phyloP scores from a whole-genome alignment of 1,140 invertebrate genomes.

The Anadara kagoshimensis region DNA sequence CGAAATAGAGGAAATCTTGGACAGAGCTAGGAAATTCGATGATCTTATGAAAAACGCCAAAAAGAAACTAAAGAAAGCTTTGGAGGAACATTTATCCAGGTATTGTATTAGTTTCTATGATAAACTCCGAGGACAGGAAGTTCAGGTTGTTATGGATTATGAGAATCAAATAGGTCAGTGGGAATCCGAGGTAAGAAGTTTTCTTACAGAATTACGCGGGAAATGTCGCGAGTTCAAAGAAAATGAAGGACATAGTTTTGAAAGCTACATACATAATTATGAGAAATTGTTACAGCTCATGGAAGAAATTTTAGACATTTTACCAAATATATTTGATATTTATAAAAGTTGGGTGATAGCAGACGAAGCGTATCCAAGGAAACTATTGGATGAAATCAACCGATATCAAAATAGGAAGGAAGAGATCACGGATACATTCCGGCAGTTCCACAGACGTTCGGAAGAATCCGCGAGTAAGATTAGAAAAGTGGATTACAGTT shows the following conservation, averaged over 20 bases:
- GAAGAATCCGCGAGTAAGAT: slow-evolving; percentile 35
- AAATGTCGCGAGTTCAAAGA: slow-evolving; percentile 30
- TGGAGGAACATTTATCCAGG: slow-evolving; percentile 41
- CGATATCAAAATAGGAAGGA: slow-evolving; percentile 24
- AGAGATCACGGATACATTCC: slow-evolving; percentile 37
- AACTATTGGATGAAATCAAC: slow-evolving; percentile 45
- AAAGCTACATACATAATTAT: slow-evolving; percentile 43
- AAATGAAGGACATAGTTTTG: slow-evolving; percentile 22
- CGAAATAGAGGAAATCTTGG: slow-evolving; percentile 26
- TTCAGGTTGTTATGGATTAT: slow-evolving; percentile 46
- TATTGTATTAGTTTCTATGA: slow-evolving; percentile 51
- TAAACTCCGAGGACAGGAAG: slow-evolving; percentile 40
- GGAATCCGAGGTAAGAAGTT: slow-evolving; percentile 16
- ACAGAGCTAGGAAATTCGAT: slow-evolving; percentile 38
- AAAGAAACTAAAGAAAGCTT: slow-evolving; percentile 31
- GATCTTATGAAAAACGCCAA: slow-evolving; percentile 21
- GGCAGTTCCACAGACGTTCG: slow-evolving; percentile 11
- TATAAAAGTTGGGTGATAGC: slow-evolving; percentile 53
- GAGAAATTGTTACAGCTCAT: slow-evolving; percentile 46
- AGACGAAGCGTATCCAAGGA: slow-evolving; percentile 50
- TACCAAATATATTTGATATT: slow-evolving; percentile 34
- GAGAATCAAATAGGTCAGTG: slow-evolving; percentile 49
- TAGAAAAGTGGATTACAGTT: slow-evolving; percentile 28
- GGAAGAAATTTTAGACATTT: slow-evolving; percentile 26
- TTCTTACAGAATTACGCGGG: slow-evolving; percentile 30